Percentiles rank a stretch among this genome's conserved stretches.
phyloP scores from a whole-genome alignment of 2,888 invertebrate species.

The Acanthococcus lagerstroemiae region DNA sequence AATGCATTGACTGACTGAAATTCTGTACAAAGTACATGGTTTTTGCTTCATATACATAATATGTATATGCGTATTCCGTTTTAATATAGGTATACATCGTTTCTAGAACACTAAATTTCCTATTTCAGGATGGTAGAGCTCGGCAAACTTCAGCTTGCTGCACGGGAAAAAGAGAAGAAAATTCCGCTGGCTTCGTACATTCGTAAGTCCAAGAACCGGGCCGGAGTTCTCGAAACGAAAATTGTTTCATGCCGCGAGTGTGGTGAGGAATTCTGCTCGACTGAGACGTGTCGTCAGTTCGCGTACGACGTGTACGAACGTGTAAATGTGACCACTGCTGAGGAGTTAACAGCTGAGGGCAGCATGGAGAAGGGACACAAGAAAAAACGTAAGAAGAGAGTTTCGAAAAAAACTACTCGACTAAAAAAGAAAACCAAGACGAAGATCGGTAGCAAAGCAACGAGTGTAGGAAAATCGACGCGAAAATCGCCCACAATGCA shows the following conservation, averaged over 20 bases:
- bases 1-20: no score
- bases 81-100: no score
- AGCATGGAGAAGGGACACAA: neutral
- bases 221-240: constrained; percentile 68
- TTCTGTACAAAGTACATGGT: no score
- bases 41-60: no score
- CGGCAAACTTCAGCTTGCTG: constrained; percentile 65
- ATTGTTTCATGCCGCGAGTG: constrained; percentile 67
- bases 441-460: neutral
- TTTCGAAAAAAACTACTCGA: neutral
- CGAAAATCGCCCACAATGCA: neutral
- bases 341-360: neutral
- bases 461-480: neutral
- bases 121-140: constrained; percentile 61
- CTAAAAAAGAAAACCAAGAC: neutral
- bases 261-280: constrained; percentile 75
- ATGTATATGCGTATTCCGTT: no score
- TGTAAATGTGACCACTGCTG: neutral
- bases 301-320: constrained; percentile 46
- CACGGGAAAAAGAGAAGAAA: constrained; percentile 59
- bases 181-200: constrained; percentile 53
- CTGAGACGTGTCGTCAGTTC: constrained; percentile 49
- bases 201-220: constrained; percentile 65
- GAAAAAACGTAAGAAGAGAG: neutral
- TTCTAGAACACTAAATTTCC: neutral